These are phyloP conservation scores for Petaurus breviceps DNA, from an alignment of 2,113 vertebrate species.

Conservation along the genomic window DNA sequence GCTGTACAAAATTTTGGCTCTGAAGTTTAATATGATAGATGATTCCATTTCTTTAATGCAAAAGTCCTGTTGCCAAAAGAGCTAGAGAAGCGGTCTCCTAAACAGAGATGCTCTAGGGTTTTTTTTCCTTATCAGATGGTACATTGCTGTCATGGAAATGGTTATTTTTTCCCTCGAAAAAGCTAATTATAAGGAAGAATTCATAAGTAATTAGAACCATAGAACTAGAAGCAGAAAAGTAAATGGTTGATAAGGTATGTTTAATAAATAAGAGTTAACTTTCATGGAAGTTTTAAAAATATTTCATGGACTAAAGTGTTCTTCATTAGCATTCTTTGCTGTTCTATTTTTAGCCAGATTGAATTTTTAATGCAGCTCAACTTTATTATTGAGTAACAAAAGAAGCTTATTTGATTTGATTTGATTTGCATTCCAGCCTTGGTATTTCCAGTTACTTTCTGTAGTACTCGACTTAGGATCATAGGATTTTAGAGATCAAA, in stretches of 20 bases:
- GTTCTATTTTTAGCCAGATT: conserved; percentile 37
- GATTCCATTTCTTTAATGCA: conserved; percentile 8
- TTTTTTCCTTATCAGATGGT: conserved; percentile 32
- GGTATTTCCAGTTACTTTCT: not conserved
- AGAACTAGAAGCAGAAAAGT: conserved; percentile 20
- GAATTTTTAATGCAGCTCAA: conserved; percentile 43
- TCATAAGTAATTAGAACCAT: conserved; percentile 63
- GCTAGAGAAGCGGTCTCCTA: conserved; percentile 59
- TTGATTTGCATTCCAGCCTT: conserved; percentile 25
- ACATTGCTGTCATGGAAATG: conserved; percentile 76
- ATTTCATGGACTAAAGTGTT: conserved; percentile 43
- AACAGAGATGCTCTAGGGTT: conserved; percentile 43
- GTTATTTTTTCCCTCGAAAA: conserved; percentile 59
- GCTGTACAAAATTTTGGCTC: not conserved
- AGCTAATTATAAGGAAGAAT: conserved; percentile 61
- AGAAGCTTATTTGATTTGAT: conserved; percentile 48
- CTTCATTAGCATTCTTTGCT: not conserved
- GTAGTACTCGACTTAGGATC: not conserved
- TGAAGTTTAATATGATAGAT: not conserved
- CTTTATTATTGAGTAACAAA: conserved; percentile 42
- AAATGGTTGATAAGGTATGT: conserved; percentile 31
- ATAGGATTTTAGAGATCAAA: not conserved
- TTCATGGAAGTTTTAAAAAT: conserved; percentile 35
- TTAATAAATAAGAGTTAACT: conserved; percentile 28
- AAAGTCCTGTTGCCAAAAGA: conserved; percentile 28